phyloP scores from a whole-genome alignment of 2,797 vertebrate species.

The Malurus leucopterus region DNA sequence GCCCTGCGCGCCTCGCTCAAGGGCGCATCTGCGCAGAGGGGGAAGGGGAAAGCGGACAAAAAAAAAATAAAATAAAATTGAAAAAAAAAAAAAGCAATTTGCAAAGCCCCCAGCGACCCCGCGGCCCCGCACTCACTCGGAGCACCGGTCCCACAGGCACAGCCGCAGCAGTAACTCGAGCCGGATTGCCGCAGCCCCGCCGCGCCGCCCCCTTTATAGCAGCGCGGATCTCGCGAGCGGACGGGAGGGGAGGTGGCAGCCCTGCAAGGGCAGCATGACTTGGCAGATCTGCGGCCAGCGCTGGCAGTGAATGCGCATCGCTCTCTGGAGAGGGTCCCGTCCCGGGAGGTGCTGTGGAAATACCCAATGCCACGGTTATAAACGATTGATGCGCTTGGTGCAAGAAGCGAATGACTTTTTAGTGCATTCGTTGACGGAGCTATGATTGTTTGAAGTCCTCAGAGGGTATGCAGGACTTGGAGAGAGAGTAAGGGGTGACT shows the following conservation, averaged over 20 bases:
- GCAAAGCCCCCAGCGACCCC: background rate
- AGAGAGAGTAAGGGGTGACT: background rate
- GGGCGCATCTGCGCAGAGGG: background rate
- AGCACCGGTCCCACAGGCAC: fast-evolving
- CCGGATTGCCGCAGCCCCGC: background rate
- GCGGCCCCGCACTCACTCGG: background rate
- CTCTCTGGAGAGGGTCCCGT: fast-evolving
- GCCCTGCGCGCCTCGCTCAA: background rate
- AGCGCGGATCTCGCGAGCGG: slow-evolving; percentile 25
- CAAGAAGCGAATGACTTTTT: background rate
- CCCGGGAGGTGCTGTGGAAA: background rate
- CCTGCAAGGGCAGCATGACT: slow-evolving; percentile 46
- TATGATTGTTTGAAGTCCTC: background rate
- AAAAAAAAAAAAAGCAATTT: fast-evolving
- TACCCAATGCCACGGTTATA: fast-evolving
- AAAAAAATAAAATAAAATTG: fast-evolving
- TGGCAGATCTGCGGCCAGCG: background rate
- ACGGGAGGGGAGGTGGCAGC: background rate
- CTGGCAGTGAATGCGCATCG: fast-evolving
- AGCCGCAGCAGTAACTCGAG: fast-evolving
- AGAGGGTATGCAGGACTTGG: background rate
- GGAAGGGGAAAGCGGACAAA: background rate
- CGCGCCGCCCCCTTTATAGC: slow-evolving; percentile 18
- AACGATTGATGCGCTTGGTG: background rate
- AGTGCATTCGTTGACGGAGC: background rate